Evolutionary conservation across 2,888 invertebrate species (phyloP).

Genomic region (Theristus sp.): DNA sequence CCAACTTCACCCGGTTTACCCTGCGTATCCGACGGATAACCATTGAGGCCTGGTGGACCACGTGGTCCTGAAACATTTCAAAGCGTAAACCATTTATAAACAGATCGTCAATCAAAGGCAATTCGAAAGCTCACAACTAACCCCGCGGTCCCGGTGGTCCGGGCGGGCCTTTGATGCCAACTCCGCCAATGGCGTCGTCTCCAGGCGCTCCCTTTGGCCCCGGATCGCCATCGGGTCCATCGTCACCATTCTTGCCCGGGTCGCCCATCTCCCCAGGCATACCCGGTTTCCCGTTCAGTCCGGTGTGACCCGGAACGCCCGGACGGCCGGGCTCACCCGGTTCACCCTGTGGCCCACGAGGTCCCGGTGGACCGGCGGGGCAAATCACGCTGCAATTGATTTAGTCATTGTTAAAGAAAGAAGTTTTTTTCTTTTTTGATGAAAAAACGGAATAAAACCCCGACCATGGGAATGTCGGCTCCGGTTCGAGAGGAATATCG

Average conservation of each 20-base stretch:
- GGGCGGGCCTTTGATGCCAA: conserved; percentile 24
- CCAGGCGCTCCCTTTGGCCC: conserved; percentile 22
- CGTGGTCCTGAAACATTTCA: no score
- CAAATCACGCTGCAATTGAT: conserved; percentile 19
- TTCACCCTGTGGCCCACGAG: conserved; percentile 24
- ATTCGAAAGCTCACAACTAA: no score
- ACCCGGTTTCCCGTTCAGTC: conserved; percentile 21
- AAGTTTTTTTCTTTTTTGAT: background rate
- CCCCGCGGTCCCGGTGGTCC: conserved; percentile 25
- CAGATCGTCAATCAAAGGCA: conserved; percentile 5
- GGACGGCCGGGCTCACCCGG: conserved; percentile 19
- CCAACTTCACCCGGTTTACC: conserved; percentile 25
- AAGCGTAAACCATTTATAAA: no score
- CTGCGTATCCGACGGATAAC: conserved; percentile 21
- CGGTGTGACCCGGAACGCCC: conserved; percentile 21
- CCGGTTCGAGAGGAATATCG: conserved; percentile 25
- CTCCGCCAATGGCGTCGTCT: conserved; percentile 25
- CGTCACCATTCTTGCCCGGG: conserved; percentile 23
- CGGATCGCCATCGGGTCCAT: conserved; percentile 13
- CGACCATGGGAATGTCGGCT: conserved; percentile 26
- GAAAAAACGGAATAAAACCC: no score
- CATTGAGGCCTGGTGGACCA: conserved; percentile 21
- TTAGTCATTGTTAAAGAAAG: background rate
- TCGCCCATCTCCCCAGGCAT: conserved; percentile 20
- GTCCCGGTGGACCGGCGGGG: conserved; percentile 25